Percentiles rank a stretch among this genome's conserved stretches.
phyloP scores from a whole-genome alignment of 2,113 vertebrate species.

The Platichthys flesus region DNA sequence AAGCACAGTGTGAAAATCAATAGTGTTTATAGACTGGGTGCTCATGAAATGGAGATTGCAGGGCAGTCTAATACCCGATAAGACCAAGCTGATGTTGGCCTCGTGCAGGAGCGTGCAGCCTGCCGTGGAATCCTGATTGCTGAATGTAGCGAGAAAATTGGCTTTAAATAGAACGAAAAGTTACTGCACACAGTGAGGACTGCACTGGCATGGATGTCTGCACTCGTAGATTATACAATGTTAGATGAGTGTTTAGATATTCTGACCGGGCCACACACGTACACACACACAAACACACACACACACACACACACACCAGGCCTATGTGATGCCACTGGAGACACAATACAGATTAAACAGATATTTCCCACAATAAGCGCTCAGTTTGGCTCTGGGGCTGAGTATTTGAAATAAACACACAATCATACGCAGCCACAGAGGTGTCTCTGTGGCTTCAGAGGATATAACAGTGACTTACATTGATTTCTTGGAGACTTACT shows the following conservation, averaged over 20 bases:
- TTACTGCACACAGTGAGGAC: slow-evolving; percentile 38
- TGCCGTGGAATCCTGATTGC: slow-evolving; percentile 52
- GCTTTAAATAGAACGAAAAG: slow-evolving; percentile 62
- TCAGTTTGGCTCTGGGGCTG: neutral
- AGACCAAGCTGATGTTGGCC: slow-evolving; percentile 61
- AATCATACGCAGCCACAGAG: neutral
- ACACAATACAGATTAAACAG: slow-evolving; percentile 48
- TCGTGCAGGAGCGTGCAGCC: slow-evolving; percentile 33
- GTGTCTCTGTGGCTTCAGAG: neutral
- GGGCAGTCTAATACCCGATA: slow-evolving; percentile 65
- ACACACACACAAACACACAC: slow-evolving; percentile 2
- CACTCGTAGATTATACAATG: slow-evolving; percentile 15
- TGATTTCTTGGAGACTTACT: neutral
- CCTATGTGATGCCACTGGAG: slow-evolving; percentile 4
- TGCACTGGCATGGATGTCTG: slow-evolving; percentile 32
- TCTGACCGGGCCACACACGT: slow-evolving; percentile 23
- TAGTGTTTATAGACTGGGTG: slow-evolving; percentile 77
- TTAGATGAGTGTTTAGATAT: slow-evolving; percentile 39
- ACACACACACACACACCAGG: neutral
- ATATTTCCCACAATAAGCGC: slow-evolving; percentile 47
- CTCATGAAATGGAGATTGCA: slow-evolving; percentile 77
- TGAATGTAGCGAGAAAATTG: slow-evolving; percentile 35
- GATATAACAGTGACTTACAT: neutral
- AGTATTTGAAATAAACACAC: neutral
- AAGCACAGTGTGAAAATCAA: slow-evolving; percentile 76